Evolutionary conservation across 30 jellyfish, hydroid and myxozoan genomes (phyloP), one percentile per base, ranked within the genome.

Genomic region (Morbakka virulenta): DNA sequence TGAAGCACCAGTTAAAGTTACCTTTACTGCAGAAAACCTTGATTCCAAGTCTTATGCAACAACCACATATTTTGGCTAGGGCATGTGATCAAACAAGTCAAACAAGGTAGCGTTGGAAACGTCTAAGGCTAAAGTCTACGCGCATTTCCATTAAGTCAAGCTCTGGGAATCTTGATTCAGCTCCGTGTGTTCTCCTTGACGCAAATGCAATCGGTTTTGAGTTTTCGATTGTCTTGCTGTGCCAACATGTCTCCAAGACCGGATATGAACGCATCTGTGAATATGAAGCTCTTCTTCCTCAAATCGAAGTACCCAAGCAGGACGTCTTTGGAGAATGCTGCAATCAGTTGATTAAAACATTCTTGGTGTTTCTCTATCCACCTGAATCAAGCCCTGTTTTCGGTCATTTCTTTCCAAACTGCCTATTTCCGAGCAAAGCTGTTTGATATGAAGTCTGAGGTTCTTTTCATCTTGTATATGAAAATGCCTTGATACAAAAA

Each of bases 161-260:
- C n/a, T n/a, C n/a, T n/a, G n/a, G 72, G 12, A 14, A 21, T 29
- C 69, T 66, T 24, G n/a, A n/a, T 66, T 66, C 69, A 6, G 77
- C 72, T 12, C 20, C 32, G 17, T 24, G 14, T 17, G 78, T 24
- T 11, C 12, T 24, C 70, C 78, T 24, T 24, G 78, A 24, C 78
- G 70, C 78, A 66, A 66, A 12, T 12, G 0, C 70, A 24, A 66
- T 72, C 9, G 14, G 29, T 12, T 61, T 61, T n/a, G 32, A 28
- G 26, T 61, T 17, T 61, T 17, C 11, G 21, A 61, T 21, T 48
- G 0, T 12, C n/a, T n/a, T n/a, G n/a, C n/a, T n/a, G n/a, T n/a
- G n/a, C n/a, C n/a, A n/a, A n/a, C n/a, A 0, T 13, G 17, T 12
- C 0, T 0, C 72, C 72, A 25, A 61, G 27, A 6, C 26, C 72